These are phyloP conservation scores for Zingel zingel DNA, from an alignment of 2,113 vertebrate genomes.

Conservation along the genomic window DNA sequence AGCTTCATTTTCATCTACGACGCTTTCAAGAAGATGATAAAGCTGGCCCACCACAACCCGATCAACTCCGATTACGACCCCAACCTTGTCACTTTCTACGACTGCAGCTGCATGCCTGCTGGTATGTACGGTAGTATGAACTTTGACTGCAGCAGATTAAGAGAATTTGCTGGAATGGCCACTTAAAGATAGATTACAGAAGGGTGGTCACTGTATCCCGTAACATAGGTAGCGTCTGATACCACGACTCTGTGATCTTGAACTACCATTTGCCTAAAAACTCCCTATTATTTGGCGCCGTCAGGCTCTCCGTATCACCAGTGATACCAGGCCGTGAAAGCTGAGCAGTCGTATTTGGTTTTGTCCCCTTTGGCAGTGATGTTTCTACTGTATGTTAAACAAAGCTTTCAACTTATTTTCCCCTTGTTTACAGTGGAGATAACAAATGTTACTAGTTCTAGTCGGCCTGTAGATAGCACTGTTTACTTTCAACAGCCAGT, in stretches of 20 bases:
- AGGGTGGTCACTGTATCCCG: not conserved
- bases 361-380: not conserved
- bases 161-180: not conserved
- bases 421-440: slow-evolving; percentile 46
- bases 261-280: not conserved
- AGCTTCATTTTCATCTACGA: slow-evolving; percentile 99
- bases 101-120: slow-evolving; percentile 88
- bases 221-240: not conserved
- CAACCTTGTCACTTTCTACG: slow-evolving; percentile 88
- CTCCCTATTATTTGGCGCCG: not conserved
- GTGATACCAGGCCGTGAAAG: slow-evolving; percentile 25
- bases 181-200: not conserved
- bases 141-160: not conserved
- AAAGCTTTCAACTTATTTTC: slow-evolving; percentile 1
- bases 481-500: slow-evolving; percentile 58
- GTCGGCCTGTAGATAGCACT: slow-evolving; percentile 44
- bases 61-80: slow-evolving; percentile 88
- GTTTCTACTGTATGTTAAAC: slow-evolving; percentile 2
- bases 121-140: slow-evolving; percentile 30
- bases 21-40: slow-evolving; percentile 98
- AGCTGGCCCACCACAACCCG: slow-evolving; percentile 91
- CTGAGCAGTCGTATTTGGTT: slow-evolving; percentile 1
- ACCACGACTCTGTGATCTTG: not conserved
- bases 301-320: not conserved
- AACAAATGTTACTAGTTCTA: slow-evolving; percentile 32